Evolutionary conservation across 2,888 invertebrate genomes (phyloP).

Genomic region (Drosophila anomelani): DNA sequence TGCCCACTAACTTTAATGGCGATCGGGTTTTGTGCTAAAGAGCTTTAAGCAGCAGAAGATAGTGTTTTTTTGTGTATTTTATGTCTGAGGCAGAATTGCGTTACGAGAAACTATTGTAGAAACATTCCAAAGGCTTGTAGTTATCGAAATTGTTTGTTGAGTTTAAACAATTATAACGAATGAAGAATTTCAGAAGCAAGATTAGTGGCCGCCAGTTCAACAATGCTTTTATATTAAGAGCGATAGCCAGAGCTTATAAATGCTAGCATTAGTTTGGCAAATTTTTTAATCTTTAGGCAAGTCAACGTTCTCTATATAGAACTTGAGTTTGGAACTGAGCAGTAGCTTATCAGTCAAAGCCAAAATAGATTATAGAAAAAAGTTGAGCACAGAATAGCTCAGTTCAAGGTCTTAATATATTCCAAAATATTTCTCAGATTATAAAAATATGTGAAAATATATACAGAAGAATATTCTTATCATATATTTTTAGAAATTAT

Average conservation of each 20-base stretch:
- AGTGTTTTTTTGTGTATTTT: not conserved
- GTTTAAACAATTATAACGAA: not conserved
- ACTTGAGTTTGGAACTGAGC: not conserved
- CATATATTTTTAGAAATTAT: no score
- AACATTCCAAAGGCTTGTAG: not conserved
- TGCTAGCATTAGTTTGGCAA: not conserved
- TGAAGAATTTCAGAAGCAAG: not conserved
- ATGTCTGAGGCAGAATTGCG: not conserved
- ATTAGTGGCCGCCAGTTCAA: not conserved
- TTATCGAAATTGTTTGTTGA: not conserved
- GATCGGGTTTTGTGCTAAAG: conserved; percentile 1
- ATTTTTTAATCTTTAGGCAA: not conserved
- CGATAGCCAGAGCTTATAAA: not conserved
- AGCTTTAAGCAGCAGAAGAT: not conserved
- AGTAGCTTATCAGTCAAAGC: conserved; percentile 1
- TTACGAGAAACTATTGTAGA: not conserved
- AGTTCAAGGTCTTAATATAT: not conserved
- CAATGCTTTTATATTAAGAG: not conserved
- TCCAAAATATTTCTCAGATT: not conserved
- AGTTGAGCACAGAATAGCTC: not conserved
- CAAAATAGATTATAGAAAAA: not conserved
- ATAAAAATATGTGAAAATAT: not conserved
- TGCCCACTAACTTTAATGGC: conserved; percentile 18
- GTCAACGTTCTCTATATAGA: not conserved
- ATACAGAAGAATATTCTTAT: no score